Conservation (phyloP, 1,140 invertebrate genomes). For the Anoplolepis gracilipes region DNA sequence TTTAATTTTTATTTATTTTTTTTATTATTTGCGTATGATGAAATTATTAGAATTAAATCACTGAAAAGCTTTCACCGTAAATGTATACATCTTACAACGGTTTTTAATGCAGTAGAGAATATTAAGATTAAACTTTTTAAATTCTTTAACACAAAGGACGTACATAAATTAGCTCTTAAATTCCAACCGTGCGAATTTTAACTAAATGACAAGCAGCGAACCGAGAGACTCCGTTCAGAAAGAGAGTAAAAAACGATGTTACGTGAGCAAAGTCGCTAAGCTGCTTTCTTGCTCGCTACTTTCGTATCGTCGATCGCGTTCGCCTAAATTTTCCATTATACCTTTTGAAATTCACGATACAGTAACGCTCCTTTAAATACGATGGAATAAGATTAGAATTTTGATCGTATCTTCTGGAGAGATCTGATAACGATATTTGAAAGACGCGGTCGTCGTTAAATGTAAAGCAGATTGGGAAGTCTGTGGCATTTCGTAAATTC, state of each 20-base stretch:
- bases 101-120: not conserved
- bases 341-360: not conserved
- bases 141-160: constrained; percentile 8
- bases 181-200: constrained; percentile 26
- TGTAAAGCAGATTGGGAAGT: not conserved
- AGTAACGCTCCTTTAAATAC: constrained; percentile 5
- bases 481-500: constrained; percentile 23
- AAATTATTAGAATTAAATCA: not conserved
- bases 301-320: constrained; percentile 23
- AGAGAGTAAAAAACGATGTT: constrained; percentile 48
- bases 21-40: not conserved
- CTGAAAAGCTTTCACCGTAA: constrained; percentile 5
- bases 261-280: constrained; percentile 34
- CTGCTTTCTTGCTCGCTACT: constrained; percentile 17
- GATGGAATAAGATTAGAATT: not conserved
- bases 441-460: constrained; percentile 27
- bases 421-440: constrained; percentile 22
- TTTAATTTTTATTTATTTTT: constrained; percentile 3
- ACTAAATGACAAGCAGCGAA: constrained; percentile 42
- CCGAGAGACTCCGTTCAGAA: not conserved
- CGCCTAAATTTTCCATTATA: constrained; percentile 25
- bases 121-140: constrained; percentile 48
- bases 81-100: not conserved
- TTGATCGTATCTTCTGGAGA: not conserved
- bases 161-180: constrained; percentile 55